Evolutionary conservation across 2,113 vertebrate species (phyloP), one percentile per base, ranked within the genome.

Genomic region (Passer domesticus): DNA sequence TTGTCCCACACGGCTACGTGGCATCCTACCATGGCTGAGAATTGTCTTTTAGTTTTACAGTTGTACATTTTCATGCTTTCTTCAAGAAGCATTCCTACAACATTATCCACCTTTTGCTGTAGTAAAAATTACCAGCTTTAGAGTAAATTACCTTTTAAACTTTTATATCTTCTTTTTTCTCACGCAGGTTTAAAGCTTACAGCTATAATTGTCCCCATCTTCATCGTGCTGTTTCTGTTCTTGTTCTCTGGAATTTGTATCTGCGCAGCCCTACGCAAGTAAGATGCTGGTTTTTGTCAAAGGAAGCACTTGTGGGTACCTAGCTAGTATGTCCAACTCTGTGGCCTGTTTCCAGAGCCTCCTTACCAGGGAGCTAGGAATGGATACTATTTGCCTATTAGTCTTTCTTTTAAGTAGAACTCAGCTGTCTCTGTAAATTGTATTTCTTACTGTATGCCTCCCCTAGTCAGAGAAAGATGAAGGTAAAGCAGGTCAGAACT

Each of bases 231-330:
- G 49, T 94, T 96, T 37, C 87, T 98, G 50, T 73, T 89, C 72
- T 56, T 99, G 41, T 84, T 98, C 70, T 88, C 92, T 55, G 98
- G 96, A 90, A 93, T 98, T 78, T 98, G 97, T 33, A 70, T 98
- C 89, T 98, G 92, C 35, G 94, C 96, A 70, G 87, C 90, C 68
- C 77, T 98, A 16, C 96, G 96, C 83, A 99, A 92, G 98, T 99
- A 98, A 75, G 98, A 98, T 56, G 60, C 62, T 55, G 60, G 6
- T 6, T 90, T 90, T 89, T 90, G 30, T 76, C 68, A n/a, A 4
- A 52, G 58, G 19, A 94, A 44, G 22, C 20, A 17, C 75, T 68
- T 66, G 53, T 55, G 78, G 37, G 52, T 50, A 43, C 73, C 46
- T 52, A 69, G 60, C 22, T 46, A 60, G 49, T 41, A 35, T 3